Evolutionary conservation across 2,888 invertebrate species (phyloP), one percentile per base, ranked within the genome.

Genomic region (Caenorhabditis auriculariae): DNA sequence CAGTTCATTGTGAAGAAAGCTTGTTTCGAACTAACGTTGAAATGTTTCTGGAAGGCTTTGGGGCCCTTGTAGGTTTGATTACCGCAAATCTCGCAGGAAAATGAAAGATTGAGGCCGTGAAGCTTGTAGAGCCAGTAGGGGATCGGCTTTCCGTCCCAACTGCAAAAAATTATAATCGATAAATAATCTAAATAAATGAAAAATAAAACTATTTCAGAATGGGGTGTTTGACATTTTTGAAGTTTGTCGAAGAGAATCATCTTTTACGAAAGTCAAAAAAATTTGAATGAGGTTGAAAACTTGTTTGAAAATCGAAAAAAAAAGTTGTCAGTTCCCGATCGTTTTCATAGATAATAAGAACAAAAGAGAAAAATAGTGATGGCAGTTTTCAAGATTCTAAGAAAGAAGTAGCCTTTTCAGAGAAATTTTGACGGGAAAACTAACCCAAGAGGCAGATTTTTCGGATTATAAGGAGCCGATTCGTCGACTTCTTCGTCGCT

Each of bases 1-100:
- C 26, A 6, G 17, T 38, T 39, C 23, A 9, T 46, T 46, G 12
- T 9, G 27, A 29, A 9, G 35, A 32, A 32, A 32, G 35, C n/a
- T 32, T 32, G 9, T 12, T 32, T 17, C 9, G 35, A 54, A 50
- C 55, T 54, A 51, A 86, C 86, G 0, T 96, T 94, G 85, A 99
- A 99, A 84, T 99, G 98, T 45, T 95, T 87, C 83, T 99, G 98
- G 84, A 98, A 99, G 21, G 98, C 96, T 83, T 99, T 99, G 0
- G 98, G 98, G 0, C 98, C 98, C 90, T 86, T 94, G 85, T 99
- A 99, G 4, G 60, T 75, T 66, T 82, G 82, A 85, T 98, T 98
- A 24, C 98, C 98, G 83, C 98, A 99, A 69, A 99, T 99, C 84
- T 99, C 98, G 83, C 98, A 99, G 59, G 91, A 93, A 83, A 96